Conservation (phyloP, 2,113 vertebrate species). For the Zingel zingel region DNA sequence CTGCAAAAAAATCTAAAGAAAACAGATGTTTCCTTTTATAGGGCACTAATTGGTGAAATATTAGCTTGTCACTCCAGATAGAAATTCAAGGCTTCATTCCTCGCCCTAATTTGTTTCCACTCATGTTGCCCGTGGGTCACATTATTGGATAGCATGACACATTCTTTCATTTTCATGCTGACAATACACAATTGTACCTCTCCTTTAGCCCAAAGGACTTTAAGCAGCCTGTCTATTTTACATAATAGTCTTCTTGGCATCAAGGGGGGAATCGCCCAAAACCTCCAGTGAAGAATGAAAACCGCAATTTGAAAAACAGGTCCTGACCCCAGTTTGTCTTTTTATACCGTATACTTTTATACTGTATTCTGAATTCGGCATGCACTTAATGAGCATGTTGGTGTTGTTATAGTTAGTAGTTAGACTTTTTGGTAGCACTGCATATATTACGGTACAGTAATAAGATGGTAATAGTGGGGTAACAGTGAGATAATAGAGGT, state of each 20-base stretch:
- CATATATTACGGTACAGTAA: too few species aligned
- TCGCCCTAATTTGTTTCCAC: slow-evolving; percentile 23
- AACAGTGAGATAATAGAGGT: too few species aligned
- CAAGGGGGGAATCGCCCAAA: neutral
- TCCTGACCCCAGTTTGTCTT: slow-evolving; percentile 10
- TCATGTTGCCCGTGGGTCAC: neutral
- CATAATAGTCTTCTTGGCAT: slow-evolving; percentile 47
- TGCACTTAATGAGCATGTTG: neutral
- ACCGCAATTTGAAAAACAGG: slow-evolving; percentile 26
- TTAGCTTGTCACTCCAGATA: slow-evolving; percentile 10
- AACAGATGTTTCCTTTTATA: neutral
- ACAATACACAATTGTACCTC: slow-evolving; percentile 13
- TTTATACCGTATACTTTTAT: neutral
- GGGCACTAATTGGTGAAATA: neutral
- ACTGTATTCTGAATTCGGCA: neutral
- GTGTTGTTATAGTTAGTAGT: neutral
- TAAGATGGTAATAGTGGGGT: too few species aligned
- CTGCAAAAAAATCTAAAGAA: neutral
- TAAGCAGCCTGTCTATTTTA: slow-evolving; percentile 23
- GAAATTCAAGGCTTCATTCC: slow-evolving; percentile 10
- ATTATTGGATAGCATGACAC: slow-evolving; percentile 29
- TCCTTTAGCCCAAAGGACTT: slow-evolving; percentile 8
- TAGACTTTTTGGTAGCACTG: too few species aligned
- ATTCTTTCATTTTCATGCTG: slow-evolving; percentile 28
- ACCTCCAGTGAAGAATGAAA: neutral